Base-by-base conservation (phyloP, 2,113 vertebrate species). In the Oncorhynchus masou region DNA sequence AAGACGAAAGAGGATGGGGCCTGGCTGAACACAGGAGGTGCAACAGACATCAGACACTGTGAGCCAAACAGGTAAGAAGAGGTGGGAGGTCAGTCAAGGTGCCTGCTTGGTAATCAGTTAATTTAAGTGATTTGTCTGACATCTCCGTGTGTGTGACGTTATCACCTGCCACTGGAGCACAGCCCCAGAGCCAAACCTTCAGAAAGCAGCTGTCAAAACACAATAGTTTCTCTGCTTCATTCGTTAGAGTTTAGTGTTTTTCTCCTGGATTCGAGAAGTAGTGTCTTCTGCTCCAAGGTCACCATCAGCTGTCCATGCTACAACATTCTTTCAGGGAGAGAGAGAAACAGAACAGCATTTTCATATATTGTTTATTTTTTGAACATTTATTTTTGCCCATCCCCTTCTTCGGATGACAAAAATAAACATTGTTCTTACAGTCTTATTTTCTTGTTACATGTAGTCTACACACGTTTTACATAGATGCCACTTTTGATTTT, bases 301-400 rank as follows among this genome's bases (percentile, higher is more conserved):
- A 89, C 94, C 94, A 98, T 98, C 97, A 98, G 97, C 97, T 98
- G 95, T 98, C 96, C 97, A 98, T 98, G 94, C 96, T 97, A 93
- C 94, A 95, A 93, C 95, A 95, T 93, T 96, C 96, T 95, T 94
- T 91, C 89, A 16, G 70, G 69, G 64, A 69, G 16, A 62, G 68
- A 24, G 67, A 51, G 2, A 9, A 19, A 69, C 19, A 68, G 16
- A 31, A 68, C 8, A 68, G 15, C 25, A 31, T 29, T 27, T 67
- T 5, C 27, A 24, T 31, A 31, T 27, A 27, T 66, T 34, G 31
- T 6, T 6, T 34, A 13, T 9, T 1, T 25, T 66, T 24, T 66
- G 22, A 34, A 34, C 27, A 24, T 31, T 67, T 34, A 34, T 34
- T 34, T 34, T 34, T 34, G 31, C 31, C 31, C 31, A 34, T 2